Evolutionary conservation across 2,797 vertebrate species (phyloP), one percentile per base, ranked within the genome.

Genomic region (Strix occidentalis): DNA sequence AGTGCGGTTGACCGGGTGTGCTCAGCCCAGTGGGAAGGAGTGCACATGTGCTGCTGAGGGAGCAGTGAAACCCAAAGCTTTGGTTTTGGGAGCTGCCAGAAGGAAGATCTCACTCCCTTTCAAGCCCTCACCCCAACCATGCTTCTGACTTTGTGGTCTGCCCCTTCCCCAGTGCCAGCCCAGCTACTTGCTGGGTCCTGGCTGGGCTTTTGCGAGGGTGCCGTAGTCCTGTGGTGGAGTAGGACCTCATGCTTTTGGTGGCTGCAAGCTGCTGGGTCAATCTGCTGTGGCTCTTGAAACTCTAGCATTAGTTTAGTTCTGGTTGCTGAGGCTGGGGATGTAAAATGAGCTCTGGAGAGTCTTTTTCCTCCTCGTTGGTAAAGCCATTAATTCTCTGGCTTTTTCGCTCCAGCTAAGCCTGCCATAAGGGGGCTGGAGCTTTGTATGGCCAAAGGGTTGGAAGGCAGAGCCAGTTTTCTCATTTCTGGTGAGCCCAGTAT

Each of bases 241-340:
- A 1, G 75, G 75, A 91, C 71, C 71, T 89, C 5, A 1, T 51
- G 80, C 31, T 82, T 75, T 48, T 10, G 76, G 57, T 18, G 16
- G 51, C n/a, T 4, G 1, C 2, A 2, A 58, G 63, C 69, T 81
- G 76, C 72, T 0, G 0, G 51, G 17, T 87, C 16, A 19, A 5
- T 45, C 74, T 1, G 0, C 33, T 2, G 13, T 33, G 60, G 56
- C 71, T 87, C 16, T 83, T 93, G 75, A 91, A 92, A 93, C 64
- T 87, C 64, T 79, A 93, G 25, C 54, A 9, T 43, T 54, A 28
- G 37, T 66, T 83, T 77, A 65, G 84, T 71, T 77, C 58, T 74
- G 28, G 37, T 77, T 69, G 60, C 70, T 91, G 70, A 21, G 29
- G 45, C 43, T 60, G 54, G 33, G 23, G 60, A 11, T 84, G 69